A percentile compares a stretch with the other conserved stretches of the same genome.
phyloP scores from a whole-genome alignment of 2,113 vertebrate genomes.

The Campylomormyrus tamandua region DNA sequence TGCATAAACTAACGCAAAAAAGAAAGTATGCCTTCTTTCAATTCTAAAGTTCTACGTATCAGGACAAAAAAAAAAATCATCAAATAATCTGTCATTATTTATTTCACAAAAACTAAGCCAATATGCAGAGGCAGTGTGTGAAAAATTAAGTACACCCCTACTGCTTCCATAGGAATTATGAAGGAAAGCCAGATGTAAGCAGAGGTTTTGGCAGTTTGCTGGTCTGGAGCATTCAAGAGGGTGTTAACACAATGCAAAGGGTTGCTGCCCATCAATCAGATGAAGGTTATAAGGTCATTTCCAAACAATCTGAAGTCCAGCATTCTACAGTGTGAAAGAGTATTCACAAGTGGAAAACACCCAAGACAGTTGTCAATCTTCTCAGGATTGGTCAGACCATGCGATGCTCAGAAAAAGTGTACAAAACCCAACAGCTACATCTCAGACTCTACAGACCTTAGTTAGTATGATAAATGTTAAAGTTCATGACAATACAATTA shows the following conservation, averaged over 20 bases:
- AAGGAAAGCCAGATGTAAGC: neutral
- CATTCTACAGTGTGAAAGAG: neutral
- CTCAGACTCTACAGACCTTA: neutral
- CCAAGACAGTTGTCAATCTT: neutral
- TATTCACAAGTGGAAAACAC: neutral
- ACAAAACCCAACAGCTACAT: neutral
- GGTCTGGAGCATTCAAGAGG: neutral
- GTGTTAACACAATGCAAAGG: neutral
- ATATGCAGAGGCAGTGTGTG: neutral
- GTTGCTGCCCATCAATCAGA: neutral
- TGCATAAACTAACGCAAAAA: neutral
- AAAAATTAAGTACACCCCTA: neutral
- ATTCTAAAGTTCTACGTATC: neutral
- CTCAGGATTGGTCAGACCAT: neutral
- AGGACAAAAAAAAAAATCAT: neutral
- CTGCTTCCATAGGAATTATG: neutral
- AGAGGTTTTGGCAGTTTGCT: neutral
- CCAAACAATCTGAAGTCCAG: neutral
- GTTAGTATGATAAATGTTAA: neutral
- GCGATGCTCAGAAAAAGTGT: neutral
- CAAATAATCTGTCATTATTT: neutral
- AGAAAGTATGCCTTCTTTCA: neutral
- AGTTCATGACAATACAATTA: neutral
- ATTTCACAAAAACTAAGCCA: neutral
- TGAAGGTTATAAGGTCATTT: neutral